Evolutionary conservation across 2,113 vertebrate genomes (phyloP).

Genomic region (Lamprologus ornatipinnis): DNA sequence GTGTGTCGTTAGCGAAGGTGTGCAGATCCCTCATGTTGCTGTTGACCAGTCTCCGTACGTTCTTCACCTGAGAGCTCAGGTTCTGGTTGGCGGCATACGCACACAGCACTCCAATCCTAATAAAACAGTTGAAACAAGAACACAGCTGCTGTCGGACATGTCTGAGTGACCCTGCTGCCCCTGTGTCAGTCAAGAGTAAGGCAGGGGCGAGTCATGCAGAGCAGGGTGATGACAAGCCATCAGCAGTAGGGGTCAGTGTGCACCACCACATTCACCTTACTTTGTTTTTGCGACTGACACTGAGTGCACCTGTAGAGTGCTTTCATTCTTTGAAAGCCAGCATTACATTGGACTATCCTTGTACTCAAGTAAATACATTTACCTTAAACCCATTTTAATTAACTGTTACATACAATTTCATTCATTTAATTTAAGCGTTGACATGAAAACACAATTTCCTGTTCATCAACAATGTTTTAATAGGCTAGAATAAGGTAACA

Average conservation of each 20-base stretch:
- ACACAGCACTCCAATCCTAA: constrained; percentile 83
- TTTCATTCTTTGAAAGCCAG: background rate
- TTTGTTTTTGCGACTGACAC: background rate
- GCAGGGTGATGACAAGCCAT: background rate
- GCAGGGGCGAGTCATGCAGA: background rate
- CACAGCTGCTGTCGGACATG: background rate
- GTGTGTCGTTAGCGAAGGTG: constrained; percentile 76
- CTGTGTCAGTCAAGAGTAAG: background rate
- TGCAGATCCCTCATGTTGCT: constrained; percentile 90
- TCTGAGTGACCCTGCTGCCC: background rate
- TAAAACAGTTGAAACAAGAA: background rate
- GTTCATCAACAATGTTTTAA: background rate
- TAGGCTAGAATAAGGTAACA: background rate
- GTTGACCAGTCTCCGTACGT: constrained; percentile 75
- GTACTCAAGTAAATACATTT: background rate
- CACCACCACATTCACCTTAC: background rate
- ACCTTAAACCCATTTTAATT: background rate
- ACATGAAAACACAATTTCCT: background rate
- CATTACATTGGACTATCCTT: background rate
- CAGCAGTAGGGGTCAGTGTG: constrained; percentile 53
- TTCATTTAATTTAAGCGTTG: background rate
- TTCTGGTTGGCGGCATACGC: constrained; percentile 87
- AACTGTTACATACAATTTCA: background rate
- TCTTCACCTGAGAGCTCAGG: constrained; percentile 79
- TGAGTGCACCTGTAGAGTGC: background rate